Evolutionary conservation across 2,113 vertebrate species (phyloP).

Genomic region (Hippocampus mohnikei): DNA sequence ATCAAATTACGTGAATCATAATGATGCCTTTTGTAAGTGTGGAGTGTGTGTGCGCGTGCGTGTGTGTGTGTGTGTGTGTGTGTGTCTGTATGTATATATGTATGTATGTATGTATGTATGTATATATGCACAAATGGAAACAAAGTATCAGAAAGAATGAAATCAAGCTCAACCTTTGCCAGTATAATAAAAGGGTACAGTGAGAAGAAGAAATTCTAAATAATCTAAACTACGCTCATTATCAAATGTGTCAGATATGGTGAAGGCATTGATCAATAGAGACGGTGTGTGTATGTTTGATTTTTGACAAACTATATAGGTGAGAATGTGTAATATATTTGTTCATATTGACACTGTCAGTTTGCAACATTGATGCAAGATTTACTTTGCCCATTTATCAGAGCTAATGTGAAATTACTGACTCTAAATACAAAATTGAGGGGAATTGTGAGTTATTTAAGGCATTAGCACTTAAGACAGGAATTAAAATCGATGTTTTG

Average conservation of each 20-base stretch:
- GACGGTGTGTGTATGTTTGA: neutral
- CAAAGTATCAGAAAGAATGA: neutral
- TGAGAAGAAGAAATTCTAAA: neutral
- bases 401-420: neutral
- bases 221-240: neutral
- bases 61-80: too few species aligned
- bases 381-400: neutral
- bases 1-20: conserved; percentile 3
- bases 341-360: neutral
- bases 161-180: neutral
- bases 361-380: neutral
- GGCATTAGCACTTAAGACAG: neutral
- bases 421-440: neutral
- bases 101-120: too few species aligned
- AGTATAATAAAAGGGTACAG: neutral
- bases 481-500: neutral
- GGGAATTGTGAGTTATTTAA: neutral
- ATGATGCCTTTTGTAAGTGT: neutral
- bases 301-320: neutral
- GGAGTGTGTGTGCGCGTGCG: too few species aligned
- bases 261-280: neutral
- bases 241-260: neutral
- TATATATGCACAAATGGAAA: neutral
- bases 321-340: neutral
- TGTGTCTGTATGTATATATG: too few species aligned